These are phyloP conservation scores for Allenopithecus nigroviridis DNA, from an alignment of 2,797 vertebrate species.

Conservation along the genomic window DNA sequence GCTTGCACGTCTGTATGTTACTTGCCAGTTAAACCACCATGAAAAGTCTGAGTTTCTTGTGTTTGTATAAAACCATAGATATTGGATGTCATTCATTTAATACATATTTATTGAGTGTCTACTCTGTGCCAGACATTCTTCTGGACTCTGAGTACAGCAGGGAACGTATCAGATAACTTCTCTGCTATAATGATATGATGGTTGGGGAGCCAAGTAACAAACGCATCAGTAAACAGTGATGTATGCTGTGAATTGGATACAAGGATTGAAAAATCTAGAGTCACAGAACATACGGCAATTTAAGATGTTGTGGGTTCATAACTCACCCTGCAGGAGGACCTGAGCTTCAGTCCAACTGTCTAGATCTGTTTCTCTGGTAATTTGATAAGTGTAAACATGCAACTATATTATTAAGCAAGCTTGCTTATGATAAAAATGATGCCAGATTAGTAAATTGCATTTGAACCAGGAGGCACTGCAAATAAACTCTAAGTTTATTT, in stretches of 20 bases:
- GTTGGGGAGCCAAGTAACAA: neutral
- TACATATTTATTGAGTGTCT: neutral
- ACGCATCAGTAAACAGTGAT: neutral
- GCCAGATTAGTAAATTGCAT: neutral
- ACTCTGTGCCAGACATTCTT: neutral
- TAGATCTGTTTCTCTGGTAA: neutral
- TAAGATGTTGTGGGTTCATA: neutral
- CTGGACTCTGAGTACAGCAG: neutral
- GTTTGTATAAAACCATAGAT: neutral
- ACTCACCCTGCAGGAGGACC: neutral
- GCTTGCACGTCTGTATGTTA: neutral
- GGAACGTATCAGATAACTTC: neutral
- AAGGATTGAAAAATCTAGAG: neutral
- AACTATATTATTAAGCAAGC: neutral
- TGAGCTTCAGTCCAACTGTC: neutral
- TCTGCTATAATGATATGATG: neutral
- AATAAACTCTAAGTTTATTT: neutral
- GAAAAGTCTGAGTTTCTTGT: neutral
- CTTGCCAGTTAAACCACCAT: fast-evolving
- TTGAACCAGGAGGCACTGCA: neutral
- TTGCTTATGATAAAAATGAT: neutral
- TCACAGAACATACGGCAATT: neutral
- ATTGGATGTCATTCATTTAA: neutral
- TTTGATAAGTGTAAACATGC: neutral
- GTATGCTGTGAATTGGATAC: neutral